Conservation (phyloP, 2,888 invertebrate species). For the Melipona bicolor region DNA sequence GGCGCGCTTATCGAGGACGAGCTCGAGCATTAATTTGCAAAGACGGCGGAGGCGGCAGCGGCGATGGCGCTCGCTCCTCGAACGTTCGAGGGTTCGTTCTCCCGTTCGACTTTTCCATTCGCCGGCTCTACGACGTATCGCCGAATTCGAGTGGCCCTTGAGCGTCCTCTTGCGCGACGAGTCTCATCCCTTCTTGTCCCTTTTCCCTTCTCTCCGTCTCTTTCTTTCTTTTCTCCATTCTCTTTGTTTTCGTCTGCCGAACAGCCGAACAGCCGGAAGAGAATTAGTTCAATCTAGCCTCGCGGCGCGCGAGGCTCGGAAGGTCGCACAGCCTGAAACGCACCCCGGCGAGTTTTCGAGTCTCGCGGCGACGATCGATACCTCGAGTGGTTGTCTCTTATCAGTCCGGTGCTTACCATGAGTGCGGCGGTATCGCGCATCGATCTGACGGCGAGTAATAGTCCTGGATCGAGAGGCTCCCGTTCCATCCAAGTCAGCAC, state of each 20-base stretch:
- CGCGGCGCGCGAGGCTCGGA: conserved; percentile 33
- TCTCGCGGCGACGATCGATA: conserved; percentile 50
- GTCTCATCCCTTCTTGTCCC: conserved; percentile 38
- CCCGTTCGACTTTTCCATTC: conserved; percentile 68
- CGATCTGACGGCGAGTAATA: conserved; percentile 80
- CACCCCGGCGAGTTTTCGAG: not conserved
- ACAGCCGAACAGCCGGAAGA: conserved; percentile 42
- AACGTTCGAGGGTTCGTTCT: conserved; percentile 59
- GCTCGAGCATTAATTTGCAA: conserved; percentile 73
- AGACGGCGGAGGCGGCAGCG: conserved; percentile 60
- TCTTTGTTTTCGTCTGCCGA: conserved; percentile 6
- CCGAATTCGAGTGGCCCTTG: conserved; percentile 68
- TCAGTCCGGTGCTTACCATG: conserved; percentile 79
- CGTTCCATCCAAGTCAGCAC: conserved; percentile 85
- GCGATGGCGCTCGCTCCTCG: conserved; percentile 48
- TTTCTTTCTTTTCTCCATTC: conserved; percentile 18
- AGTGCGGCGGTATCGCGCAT: conserved; percentile 81
- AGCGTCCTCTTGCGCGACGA: conserved; percentile 54
- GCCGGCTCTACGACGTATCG: conserved; percentile 68
- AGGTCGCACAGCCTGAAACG: conserved; percentile 43
- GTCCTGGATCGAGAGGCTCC: conserved; percentile 84
- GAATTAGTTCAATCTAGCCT: conserved; percentile 71
- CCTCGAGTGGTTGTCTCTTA: conserved; percentile 64
- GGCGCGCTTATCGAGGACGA: conserved; percentile 66
- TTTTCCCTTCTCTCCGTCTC: conserved; percentile 20